These are phyloP conservation scores for Hydrolagus colliei DNA, from an alignment of 2,797 vertebrate species.

Conservation along the genomic window DNA sequence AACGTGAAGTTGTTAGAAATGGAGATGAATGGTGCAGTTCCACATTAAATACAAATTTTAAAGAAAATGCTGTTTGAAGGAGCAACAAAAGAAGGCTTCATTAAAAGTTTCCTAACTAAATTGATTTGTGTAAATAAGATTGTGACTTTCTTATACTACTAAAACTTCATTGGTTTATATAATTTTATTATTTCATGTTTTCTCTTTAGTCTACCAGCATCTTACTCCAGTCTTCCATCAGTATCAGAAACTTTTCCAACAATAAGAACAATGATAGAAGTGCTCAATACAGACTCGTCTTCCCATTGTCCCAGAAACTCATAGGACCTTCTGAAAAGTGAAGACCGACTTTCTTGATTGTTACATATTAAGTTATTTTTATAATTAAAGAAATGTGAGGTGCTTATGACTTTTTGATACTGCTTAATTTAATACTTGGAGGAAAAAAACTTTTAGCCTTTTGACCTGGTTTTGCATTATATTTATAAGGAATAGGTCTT, in stretches of 20 bases:
- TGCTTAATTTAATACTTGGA: slow-evolving; percentile 29
- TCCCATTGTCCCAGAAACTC: slow-evolving; percentile 80
- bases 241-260: slow-evolving; percentile 88
- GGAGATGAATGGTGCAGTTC: no score
- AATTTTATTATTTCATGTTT: slow-evolving; percentile 34
- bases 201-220: slow-evolving; percentile 70
- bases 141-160: background rate
- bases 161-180: background rate
- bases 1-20: no score
- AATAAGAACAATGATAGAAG: slow-evolving; percentile 85
- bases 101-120: no score
- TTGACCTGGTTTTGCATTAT: background rate
- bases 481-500: slow-evolving; percentile 6
- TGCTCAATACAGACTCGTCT: slow-evolving; percentile 84
- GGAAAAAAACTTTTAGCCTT: slow-evolving; percentile 4
- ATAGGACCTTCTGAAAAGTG: slow-evolving; percentile 38
- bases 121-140: no score
- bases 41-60: no score
- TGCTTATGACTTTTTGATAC: slow-evolving; percentile 30
- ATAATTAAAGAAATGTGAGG: slow-evolving; percentile 22
- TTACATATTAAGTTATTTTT: slow-evolving; percentile 30
- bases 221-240: slow-evolving; percentile 83
- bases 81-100: no score
- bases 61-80: no score
- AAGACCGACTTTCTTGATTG: background rate